These are phyloP conservation scores for Melanostoma scalare DNA, from an alignment of 2,888 invertebrate species.

Conservation along the genomic window DNA sequence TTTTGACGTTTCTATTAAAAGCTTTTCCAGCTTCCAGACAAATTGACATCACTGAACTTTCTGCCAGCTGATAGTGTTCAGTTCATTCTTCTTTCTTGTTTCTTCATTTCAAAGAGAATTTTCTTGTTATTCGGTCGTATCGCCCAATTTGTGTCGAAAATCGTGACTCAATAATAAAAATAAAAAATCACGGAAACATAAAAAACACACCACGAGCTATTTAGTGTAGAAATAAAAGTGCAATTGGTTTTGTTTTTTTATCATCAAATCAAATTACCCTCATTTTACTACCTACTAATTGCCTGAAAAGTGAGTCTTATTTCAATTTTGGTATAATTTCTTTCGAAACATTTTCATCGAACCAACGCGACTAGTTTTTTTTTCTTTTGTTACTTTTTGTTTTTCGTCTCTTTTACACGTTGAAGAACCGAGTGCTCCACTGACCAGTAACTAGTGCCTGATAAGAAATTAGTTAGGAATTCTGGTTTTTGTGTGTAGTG, in stretches of 20 bases:
- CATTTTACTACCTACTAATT: neutral
- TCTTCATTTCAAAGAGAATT: constrained; percentile 43
- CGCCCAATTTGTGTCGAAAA: neutral
- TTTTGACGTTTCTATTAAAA: constrained; percentile 56
- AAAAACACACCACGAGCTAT: neutral
- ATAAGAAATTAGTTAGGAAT: constrained; percentile 11
- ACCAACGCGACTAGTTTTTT: constrained; percentile 21
- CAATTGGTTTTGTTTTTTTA: constrained; percentile 1
- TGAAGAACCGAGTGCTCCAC: constrained; percentile 41
- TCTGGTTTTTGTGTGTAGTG: constrained; percentile 39
- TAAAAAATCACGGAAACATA: constrained; percentile 2
- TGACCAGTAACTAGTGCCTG: constrained; percentile 24
- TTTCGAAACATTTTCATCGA: constrained; percentile 13
- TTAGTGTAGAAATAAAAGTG: constrained; percentile 38
- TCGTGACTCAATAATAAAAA: constrained; percentile 8
- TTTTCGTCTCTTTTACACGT: neutral
- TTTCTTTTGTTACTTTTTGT: neutral
- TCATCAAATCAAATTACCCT: neutral
- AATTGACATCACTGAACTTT: constrained; percentile 24
- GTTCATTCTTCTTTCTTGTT: constrained; percentile 41
- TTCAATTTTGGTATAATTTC: constrained; percentile 19
- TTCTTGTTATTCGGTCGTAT: constrained; percentile 46
- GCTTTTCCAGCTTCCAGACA: constrained; percentile 26
- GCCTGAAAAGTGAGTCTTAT: neutral
- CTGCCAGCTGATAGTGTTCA: constrained; percentile 43